phyloP scores from a whole-genome alignment of 2,888 invertebrate genomes.

The Lepeophtheirus nordmannii region DNA sequence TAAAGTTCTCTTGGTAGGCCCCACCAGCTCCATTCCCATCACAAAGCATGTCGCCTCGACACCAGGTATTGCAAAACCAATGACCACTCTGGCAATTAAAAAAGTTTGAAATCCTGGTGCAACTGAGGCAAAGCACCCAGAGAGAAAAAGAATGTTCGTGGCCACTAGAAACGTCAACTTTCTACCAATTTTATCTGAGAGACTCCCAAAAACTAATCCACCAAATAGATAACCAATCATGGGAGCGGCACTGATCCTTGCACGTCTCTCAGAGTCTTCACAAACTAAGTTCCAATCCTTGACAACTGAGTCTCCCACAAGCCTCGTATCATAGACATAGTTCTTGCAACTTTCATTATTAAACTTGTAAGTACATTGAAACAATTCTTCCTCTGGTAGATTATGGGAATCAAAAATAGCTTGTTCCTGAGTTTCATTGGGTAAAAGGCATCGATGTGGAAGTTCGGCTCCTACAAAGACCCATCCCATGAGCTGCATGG shows the following conservation, averaged over 20 bases:
- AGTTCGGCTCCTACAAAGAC: slow-evolving; percentile 22
- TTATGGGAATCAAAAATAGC: no score
- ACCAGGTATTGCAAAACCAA: slow-evolving; percentile 23
- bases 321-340: background rate
- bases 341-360: background rate
- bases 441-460: slow-evolving; percentile 14
- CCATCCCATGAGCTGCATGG: slow-evolving; percentile 25
- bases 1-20: slow-evolving; percentile 23
- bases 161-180: slow-evolving; percentile 18
- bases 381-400: background rate
- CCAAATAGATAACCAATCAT: slow-evolving; percentile 22
- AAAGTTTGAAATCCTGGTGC: slow-evolving; percentile 8
- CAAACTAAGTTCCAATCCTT: slow-evolving; percentile 14
- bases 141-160: background rate
- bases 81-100: background rate
- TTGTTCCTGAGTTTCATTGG: background rate
- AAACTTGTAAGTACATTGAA: no score
- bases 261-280: background rate
- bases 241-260: slow-evolving; percentile 20
- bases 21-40: slow-evolving; percentile 24
- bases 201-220: slow-evolving; percentile 17
- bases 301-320: slow-evolving; percentile 11
- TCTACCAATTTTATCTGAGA: slow-evolving; percentile 23
- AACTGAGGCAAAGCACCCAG: slow-evolving; percentile 8
- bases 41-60: slow-evolving; percentile 20